Percentiles rank a stretch among this genome's conserved stretches.
Conservation (phyloP, 2,797 vertebrate species). For the Melopsittacus undulatus region DNA sequence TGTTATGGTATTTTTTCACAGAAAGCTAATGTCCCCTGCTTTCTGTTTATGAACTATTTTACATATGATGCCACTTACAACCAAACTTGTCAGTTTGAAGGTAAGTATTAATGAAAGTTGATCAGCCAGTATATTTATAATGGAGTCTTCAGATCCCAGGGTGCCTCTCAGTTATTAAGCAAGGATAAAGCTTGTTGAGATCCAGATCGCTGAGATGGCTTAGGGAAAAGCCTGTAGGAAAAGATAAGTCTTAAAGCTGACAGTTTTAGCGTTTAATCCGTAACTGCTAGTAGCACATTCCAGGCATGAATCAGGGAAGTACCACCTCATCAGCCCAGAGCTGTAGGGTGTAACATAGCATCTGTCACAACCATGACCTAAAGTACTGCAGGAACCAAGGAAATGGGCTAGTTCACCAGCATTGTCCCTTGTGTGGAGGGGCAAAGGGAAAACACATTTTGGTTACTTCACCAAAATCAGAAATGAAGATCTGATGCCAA, state of each 20-base stretch:
- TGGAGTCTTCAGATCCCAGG: background rate
- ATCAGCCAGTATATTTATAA: background rate
- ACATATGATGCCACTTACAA: background rate
- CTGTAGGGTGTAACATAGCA: background rate
- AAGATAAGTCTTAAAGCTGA: constrained; percentile 14
- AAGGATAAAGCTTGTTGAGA: constrained; percentile 14
- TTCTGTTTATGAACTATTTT: background rate
- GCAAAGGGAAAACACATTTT: background rate
- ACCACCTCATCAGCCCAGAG: background rate
- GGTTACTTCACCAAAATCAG: background rate
- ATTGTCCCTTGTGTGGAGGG: background rate
- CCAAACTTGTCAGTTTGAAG: background rate
- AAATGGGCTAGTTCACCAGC: background rate
- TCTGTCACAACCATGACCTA: background rate
- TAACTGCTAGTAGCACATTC: background rate
- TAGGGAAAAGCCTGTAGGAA: background rate
- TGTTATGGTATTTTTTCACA: background rate
- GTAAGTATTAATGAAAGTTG: background rate
- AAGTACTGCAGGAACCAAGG: background rate
- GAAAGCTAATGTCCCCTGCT: background rate
- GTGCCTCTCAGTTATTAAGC: background rate
- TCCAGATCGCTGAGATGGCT: background rate
- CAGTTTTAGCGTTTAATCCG: background rate
- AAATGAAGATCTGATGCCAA: background rate
- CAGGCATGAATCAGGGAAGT: background rate